A percentile compares a stretch with the other conserved stretches of the same genome.
Evolutionary conservation across 2,797 vertebrate species (phyloP).

Genomic region (Strix occidentalis): DNA sequence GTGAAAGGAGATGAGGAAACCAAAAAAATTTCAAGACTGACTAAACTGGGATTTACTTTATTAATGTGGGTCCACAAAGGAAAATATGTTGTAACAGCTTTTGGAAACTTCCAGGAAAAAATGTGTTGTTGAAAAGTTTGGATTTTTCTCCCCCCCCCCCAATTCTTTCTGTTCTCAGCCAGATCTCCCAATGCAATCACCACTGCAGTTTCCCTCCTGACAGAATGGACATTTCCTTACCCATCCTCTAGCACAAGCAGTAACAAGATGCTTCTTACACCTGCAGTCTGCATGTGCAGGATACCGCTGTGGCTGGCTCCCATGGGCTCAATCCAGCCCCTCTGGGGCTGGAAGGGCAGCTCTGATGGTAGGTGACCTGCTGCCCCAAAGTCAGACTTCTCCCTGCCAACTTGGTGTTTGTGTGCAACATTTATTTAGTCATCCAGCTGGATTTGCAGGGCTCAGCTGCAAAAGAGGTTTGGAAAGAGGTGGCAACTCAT

Average conservation of each 20-base stretch:
- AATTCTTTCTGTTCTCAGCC: neutral
- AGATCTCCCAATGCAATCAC: neutral
- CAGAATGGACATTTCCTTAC: rapidly evolving
- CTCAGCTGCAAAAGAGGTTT: neutral
- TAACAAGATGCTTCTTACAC: neutral
- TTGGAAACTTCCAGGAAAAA: neutral
- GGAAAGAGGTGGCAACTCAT: neutral
- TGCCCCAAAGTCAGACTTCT: neutral
- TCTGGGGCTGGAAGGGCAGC: neutral
- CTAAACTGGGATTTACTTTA: neutral
- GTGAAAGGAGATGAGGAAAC: neutral
- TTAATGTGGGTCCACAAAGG: neutral
- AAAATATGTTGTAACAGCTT: neutral
- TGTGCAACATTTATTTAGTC: no score
- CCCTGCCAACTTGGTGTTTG: neutral
- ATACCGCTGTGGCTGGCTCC: rapidly evolving
- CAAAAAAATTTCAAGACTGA: neutral
- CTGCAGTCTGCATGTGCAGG: neutral
- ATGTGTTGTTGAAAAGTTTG: neutral
- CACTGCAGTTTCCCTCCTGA: neutral
- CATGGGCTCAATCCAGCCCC: rapidly evolving
- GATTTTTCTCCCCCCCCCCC: rapidly evolving
- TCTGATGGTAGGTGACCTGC: neutral
- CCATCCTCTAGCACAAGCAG: neutral
- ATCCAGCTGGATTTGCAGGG: rapidly evolving